These are phyloP conservation scores for Sternotherus odoratus DNA, from an alignment of 2,797 vertebrate species.

Conservation along the genomic window DNA sequence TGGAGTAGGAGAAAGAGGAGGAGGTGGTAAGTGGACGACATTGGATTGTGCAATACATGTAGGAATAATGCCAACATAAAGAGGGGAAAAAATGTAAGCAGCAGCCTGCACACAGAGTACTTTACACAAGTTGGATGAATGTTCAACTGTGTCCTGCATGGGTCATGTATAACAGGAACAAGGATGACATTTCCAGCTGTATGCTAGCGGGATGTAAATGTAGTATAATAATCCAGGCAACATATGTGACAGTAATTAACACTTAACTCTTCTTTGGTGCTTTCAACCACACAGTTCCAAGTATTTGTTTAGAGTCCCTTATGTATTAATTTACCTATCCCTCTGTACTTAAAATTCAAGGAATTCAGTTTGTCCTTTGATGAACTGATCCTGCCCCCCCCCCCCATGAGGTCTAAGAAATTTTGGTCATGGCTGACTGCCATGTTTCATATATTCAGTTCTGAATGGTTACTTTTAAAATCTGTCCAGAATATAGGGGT, in stretches of 20 bases:
- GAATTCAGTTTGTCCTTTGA: slow-evolving; percentile 65
- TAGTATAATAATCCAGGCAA: slow-evolving; percentile 28
- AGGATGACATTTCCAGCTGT: slow-evolving; percentile 28
- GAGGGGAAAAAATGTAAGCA: slow-evolving; percentile 77
- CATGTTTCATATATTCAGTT: slow-evolving; percentile 33
- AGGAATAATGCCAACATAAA: slow-evolving; percentile 84
- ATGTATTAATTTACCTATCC: slow-evolving; percentile 36
- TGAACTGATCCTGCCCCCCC: not conserved
- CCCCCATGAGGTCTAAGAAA: slow-evolving; percentile 26
- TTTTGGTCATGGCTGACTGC: slow-evolving; percentile 32
- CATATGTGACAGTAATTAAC: slow-evolving; percentile 9
- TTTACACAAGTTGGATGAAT: slow-evolving; percentile 42
- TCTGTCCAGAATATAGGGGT: not conserved
- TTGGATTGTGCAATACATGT: slow-evolving; percentile 82
- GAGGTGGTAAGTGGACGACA: slow-evolving; percentile 55
- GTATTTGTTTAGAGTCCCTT: not conserved
- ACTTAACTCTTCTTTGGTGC: not conserved
- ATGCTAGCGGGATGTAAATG: not conserved
- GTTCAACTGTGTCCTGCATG: slow-evolving; percentile 46
- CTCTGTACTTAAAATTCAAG: slow-evolving; percentile 25
- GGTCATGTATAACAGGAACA: slow-evolving; percentile 10
- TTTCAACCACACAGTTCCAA: not conserved
- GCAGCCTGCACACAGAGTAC: slow-evolving; percentile 78
- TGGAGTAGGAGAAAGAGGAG: slow-evolving; percentile 46
- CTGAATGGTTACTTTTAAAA: not conserved